These are phyloP conservation scores for Cyprinodon tularosa DNA, from an alignment of 2,113 vertebrate genomes.

Conservation along the genomic window DNA sequence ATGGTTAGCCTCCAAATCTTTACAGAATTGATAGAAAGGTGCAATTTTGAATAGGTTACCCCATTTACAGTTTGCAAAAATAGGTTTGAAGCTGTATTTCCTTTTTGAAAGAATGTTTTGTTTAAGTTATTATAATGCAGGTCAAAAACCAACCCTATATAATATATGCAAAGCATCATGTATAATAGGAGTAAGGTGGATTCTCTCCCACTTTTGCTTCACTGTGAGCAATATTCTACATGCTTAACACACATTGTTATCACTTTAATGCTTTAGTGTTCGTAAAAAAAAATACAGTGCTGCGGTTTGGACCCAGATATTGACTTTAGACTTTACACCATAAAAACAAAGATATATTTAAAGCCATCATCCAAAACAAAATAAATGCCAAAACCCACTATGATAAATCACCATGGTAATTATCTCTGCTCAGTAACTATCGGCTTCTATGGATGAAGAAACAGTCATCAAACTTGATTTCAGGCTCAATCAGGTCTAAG, in stretches of 20 bases:
- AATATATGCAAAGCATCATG: background rate
- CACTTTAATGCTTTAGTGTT: background rate
- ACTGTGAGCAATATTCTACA: background rate
- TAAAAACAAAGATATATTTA: background rate
- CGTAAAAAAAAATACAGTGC: background rate
- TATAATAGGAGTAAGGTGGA: too few species aligned
- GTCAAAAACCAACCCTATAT: background rate
- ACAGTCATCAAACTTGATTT: background rate
- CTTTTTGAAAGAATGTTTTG: background rate
- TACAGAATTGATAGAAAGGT: background rate
- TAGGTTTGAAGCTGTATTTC: background rate
- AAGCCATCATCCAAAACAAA: background rate
- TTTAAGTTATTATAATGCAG: background rate
- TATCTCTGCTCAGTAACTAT: background rate
- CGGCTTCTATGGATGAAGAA: background rate
- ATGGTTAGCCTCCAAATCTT: background rate
- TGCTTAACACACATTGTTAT: background rate
- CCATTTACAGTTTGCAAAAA: background rate
- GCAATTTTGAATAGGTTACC: background rate
- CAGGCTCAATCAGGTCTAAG: too few species aligned
- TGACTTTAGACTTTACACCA: background rate
- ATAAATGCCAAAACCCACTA: background rate
- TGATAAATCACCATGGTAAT: background rate
- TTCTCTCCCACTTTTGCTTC: background rate
- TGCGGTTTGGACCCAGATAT: background rate